Evolutionary conservation across 2,888 invertebrate genomes (phyloP), one percentile per base, ranked within the genome.

Genomic region (Thysanoteuthis rhombus): DNA sequence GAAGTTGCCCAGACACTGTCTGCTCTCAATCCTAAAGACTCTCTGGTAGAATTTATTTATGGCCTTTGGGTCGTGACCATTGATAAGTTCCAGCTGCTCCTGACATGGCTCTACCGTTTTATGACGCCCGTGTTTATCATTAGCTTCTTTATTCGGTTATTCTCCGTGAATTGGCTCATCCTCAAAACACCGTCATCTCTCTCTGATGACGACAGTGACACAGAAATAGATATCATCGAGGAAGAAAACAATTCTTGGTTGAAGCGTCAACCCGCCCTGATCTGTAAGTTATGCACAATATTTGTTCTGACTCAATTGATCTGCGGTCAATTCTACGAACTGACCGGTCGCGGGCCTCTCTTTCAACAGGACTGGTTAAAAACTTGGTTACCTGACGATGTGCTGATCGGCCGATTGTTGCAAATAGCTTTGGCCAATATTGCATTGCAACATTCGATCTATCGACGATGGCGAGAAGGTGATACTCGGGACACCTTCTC

Each of bases 271-370:
- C 5, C 91, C 10, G n/a, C 45, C 32, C 22, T 92, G 40, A 45
- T 45, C 45, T 42, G 91, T 28, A 42, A 32, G 25, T 32, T 92
- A 16, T 40, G 28, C 32, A 92, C 91, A 6, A 40, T 92, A 42
- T 40, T 92, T 92, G 91, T 92, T 28, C n/a, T 92, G 16, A 92
- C 91, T 5, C 91, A 92, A 36, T 45, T 92, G 32, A 92, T 92
- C 19, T 42, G n/a, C 6, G 38, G 28, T 42, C 91, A 92, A 10
- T 92, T 92, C 28, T 92, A 92, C 45, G 42, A 42, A n/a, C n/a
- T 92, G 40, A 92, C 45, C 2, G 91, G 91, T 10, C 40, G 32
- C 32, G 91, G 42, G 1, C 25, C 45, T n/a, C 40, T 92, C 45
- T n/a, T 45, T 92, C 91, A 42, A 19, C 42, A 42, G 5, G 40